A percentile compares a stretch with the other conserved stretches of the same genome.
Conservation (phyloP, 1,140 invertebrate species). For the Hyles euphorbiae region DNA sequence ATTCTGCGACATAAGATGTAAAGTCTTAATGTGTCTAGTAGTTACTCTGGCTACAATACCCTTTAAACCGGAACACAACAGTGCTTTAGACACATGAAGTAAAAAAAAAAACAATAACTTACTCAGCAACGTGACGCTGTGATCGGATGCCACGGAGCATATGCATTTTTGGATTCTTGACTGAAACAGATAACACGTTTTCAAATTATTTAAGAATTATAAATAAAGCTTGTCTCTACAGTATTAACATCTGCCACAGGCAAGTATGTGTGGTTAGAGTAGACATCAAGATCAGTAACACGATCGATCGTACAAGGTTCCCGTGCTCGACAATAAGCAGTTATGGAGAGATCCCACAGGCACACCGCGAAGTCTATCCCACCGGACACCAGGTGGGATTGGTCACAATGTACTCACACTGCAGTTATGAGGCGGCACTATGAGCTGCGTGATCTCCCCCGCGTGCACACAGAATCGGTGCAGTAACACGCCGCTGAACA, state of each 20-base stretch:
- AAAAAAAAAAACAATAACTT: constrained; percentile 28
- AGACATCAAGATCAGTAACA: too few species aligned
- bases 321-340: too few species aligned
- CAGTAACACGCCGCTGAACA: constrained; percentile 91
- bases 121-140: constrained; percentile 96
- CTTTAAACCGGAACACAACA: too few species aligned
- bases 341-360: constrained; percentile 89
- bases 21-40: too few species aligned
- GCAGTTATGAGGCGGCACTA: constrained; percentile 94
- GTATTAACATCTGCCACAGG: too few species aligned
- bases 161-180: constrained; percentile 95
- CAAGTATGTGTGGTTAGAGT: too few species aligned
- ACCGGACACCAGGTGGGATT: constrained; percentile 93
- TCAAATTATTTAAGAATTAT: too few species aligned
- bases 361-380: constrained; percentile 98
- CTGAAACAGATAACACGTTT: constrained; percentile 70
- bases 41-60: too few species aligned
- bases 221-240: too few species aligned
- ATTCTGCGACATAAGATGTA: too few species aligned
- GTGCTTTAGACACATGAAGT: too few species aligned
- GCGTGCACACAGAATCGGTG: constrained; percentile 98
- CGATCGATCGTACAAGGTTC: too few species aligned
- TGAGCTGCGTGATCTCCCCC: constrained; percentile 91
- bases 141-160: constrained; percentile 97
- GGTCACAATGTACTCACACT: constrained; percentile 79